Percentiles rank a stretch among this genome's conserved stretches.
Conservation (phyloP, 2,113 vertebrate species). For the Forbesichthys papilliferus region DNA sequence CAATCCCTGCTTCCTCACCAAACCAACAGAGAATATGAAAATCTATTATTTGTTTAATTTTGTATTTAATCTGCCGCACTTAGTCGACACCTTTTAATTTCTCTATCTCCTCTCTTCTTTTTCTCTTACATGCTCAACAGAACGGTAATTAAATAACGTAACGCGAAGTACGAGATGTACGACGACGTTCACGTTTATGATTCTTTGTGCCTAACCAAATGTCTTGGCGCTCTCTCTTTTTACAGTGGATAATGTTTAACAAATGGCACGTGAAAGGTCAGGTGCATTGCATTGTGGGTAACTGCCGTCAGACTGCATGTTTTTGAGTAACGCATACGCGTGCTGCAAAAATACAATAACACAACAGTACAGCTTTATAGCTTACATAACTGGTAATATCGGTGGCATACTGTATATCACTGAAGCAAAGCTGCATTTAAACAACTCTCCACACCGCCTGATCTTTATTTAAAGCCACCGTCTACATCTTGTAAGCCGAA, state of each 20-base stretch:
- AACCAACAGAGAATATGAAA: constrained; percentile 74
- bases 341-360: too few species aligned
- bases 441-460: too few species aligned
- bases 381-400: too few species aligned
- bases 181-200: constrained; percentile 13
- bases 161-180: constrained; percentile 25
- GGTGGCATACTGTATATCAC: too few species aligned
- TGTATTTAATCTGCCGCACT: constrained; percentile 65
- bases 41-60: constrained; percentile 78
- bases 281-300: too few species aligned
- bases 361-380: too few species aligned
- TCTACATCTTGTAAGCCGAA: too few species aligned
- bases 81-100: constrained; percentile 42
- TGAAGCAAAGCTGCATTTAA: too few species aligned
- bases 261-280: neutral
- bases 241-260: neutral
- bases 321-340: too few species aligned
- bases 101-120: constrained; percentile 9
- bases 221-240: neutral
- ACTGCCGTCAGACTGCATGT: too few species aligned
- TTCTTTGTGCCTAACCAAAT: neutral
- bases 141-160: constrained; percentile 38
- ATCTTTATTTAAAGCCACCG: too few species aligned
- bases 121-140: constrained; percentile 11
- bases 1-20: constrained; percentile 41